Base-by-base conservation (phyloP, 2,797 vertebrate genomes). In the Perdix hodgsoniae region DNA sequence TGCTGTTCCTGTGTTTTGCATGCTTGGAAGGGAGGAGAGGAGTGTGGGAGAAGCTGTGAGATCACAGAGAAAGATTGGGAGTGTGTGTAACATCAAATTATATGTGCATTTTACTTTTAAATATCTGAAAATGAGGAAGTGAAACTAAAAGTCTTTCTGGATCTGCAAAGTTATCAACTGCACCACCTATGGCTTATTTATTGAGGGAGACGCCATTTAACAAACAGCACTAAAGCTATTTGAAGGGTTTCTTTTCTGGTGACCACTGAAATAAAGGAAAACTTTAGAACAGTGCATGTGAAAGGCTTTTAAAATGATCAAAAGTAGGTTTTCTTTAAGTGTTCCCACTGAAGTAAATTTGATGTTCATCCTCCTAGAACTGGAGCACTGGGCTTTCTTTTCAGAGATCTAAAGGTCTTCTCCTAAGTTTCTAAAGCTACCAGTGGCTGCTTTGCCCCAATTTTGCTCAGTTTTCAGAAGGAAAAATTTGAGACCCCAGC, bases 401-500 rank as follows among this genome's bases (percentile, higher is more conserved):
- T 94, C 85, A 91, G 64, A 94, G 83, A 94, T 94, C 95, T 95
- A 17, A 94, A 90, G 91, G n/a, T 88, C 89, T 91, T 94, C 35
- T 96, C 80, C 69, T 57, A 76, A 95, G 57, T 95, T 95, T 96
- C 80, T 93, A 71, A 95, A 95, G 80, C 64, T 82, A 1, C 67
- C 60, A 79, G 83, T 65, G 74, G 82, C 67, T 91, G 72, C 90
- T 71, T 90, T 96, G 93, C 77, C 83, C 88, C 74, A 91, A 19
- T 93, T 94, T 91, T 83, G 49, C 24, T 76, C 50, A 83, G 39
- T 83, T 94, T 93, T 95, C 74, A 91, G 77, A 73, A 86, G 29
- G 85, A 86, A 90, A 90, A 91, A 81, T 1, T 35, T 83, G 77
- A 92, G 65, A 79, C 77, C 83, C 57, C 50, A 88, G 56, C 50